Conservation (phyloP, 1,140 invertebrate species). For the Goniozus legneri region DNA sequence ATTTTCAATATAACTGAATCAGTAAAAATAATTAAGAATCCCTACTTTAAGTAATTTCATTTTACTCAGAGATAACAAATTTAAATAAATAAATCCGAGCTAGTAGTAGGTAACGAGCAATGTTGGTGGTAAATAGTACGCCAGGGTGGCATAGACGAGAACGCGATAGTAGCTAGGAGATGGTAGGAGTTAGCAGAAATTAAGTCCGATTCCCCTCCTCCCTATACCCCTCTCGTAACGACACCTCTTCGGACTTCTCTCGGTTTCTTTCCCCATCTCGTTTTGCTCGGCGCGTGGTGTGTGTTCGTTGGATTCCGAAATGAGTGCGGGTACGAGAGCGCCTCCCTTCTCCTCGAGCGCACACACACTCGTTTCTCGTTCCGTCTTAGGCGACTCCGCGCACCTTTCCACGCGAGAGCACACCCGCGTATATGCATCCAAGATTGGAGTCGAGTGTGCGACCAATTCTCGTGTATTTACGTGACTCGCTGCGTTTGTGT, state of each 20-base stretch:
- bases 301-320: conserved; percentile 47
- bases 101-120: conserved; percentile 36
- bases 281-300: conserved; percentile 16
- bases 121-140: conserved; percentile 13
- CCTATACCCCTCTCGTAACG: conserved; percentile 24
- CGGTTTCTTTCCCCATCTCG: conserved; percentile 16
- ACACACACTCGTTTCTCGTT: not conserved
- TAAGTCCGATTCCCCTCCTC: conserved; percentile 39
- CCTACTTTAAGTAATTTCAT: too few species aligned
- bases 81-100: too few species aligned
- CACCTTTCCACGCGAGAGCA: conserved; percentile 21
- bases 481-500: conserved; percentile 12
- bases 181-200: conserved; percentile 39
- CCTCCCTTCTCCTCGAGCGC: too few species aligned
- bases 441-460: conserved; percentile 7
- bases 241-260: conserved; percentile 33
- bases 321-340: too few species aligned
- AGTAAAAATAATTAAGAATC: too few species aligned
- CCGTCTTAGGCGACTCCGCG: conserved; percentile 9
- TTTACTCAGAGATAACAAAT: too few species aligned
- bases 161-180: conserved; percentile 6
- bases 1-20: too few species aligned
- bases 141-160: not conserved
- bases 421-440: conserved; percentile 10
- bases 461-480: conserved; percentile 5